Base-by-base conservation (phyloP, 2,113 vertebrate species). In the Triplophysa tibetana region DNA sequence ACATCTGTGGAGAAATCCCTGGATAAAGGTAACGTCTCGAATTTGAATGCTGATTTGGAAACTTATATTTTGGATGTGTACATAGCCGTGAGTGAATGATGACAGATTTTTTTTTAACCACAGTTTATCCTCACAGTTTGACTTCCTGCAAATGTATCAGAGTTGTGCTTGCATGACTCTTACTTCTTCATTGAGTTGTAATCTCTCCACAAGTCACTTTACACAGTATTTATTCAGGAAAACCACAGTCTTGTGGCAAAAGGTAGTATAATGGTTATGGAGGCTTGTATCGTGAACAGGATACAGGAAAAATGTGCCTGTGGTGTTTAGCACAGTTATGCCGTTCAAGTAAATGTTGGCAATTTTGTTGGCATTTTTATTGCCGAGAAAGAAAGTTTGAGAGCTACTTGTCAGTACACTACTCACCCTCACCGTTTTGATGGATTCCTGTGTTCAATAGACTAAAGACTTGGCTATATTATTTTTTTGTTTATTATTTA, bases 11-110 rank as follows among this genome's bases (percentile, higher is more conserved):
- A 93, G 88, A 84, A 83, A 69, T 90, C 89, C 16, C 87, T 91
- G 77, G 92, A 91, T 0, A 92, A 85, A 94, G 95, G 96, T 96
- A 90, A 82, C 8, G 23, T 33, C 17, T 80, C 43, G 17, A 26
- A 24, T 61, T 61, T n/a, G 14, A 41, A 16, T 14, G 1, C 13
- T 52, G 14, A 45, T 52, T 52, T 52, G 16, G 16, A 16, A 1
- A 17, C 14, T 14, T 16, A 17, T 52, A 13, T 17, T 16, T 48
- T 14, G 21, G 43, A 69, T 23, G 11, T 24, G 41, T 17, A 52
- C 48, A 14, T 2, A 4, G 48, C 48, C 3, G 14, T 29, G 6
- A 38, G 33, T 38, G 50, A 52, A 52, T 16, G 14, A 52, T 6
- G 50, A 17, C 50, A 14, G 2, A 6, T 16, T 52, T 14, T 5